Base-by-base conservation (phyloP, 1,140 invertebrate species). In the Drosophila pandora region DNA sequence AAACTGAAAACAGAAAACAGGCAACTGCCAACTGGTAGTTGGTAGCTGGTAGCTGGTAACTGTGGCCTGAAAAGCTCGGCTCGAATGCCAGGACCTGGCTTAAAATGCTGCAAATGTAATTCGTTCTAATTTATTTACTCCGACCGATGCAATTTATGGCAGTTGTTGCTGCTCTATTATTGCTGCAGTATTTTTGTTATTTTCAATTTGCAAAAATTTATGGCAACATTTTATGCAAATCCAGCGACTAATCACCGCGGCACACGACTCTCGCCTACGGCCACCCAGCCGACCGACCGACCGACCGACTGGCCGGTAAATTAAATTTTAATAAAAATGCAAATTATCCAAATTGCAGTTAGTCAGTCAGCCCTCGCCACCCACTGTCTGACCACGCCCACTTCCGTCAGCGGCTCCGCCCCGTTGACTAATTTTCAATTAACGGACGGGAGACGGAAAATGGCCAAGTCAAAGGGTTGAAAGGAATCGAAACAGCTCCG, bases 321-420 rank as follows among this genome's bases (percentile, higher is more conserved):
- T 87, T 78, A 75, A 88, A 87, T 76, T 87, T 87, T 88, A 88
- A 87, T 87, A 79, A 82, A 87, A 76, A 87, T 87, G 82, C 79
- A 87, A 87, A 88, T 87, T 83, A 69, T 37, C 53, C 73, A 62
- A 85, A 84, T 85, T 84, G 74, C 75, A 77, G 72, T 12, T 30
- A 25, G 64, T 12, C 37, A 25, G 64, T 52, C 60, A 62, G 67
- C 61, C 63, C 39, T 12, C 2, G 3, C 25, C 0, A 6, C 25
- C 37, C 12, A 17, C 25, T 13, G 41, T 17, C 43, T 21, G 48
- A 65, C 52, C 58, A 81, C 82, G 74, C 82, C 82, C 78, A 69
- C 54, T 74, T 80, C 81, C 81, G 72, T 59, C 34, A 48, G 12
- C 3, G 23, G 9, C 7, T 50, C 55, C 71, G 63, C 83, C 79